Conservation (phyloP, 2,888 invertebrate species). For the Orthosia incerta region DNA sequence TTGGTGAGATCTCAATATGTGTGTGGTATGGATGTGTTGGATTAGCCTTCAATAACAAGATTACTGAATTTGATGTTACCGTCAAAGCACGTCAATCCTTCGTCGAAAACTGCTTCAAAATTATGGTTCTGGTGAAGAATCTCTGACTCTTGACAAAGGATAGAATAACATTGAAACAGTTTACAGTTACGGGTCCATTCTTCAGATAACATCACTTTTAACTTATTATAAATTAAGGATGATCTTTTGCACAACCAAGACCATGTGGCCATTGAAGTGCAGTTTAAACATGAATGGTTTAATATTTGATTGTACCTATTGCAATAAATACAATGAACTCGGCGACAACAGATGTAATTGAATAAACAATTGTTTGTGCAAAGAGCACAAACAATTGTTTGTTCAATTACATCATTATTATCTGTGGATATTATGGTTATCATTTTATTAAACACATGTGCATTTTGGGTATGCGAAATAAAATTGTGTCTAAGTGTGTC, state of each 20-base stretch:
- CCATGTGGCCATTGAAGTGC: background rate
- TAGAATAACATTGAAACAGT: background rate
- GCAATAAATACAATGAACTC: background rate
- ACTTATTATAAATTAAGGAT: background rate
- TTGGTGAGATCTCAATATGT: constrained; percentile 11
- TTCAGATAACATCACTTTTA: background rate
- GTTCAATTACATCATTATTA: constrained; percentile 2
- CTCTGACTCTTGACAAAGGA: background rate
- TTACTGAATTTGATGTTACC: background rate
- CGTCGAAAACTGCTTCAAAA: background rate
- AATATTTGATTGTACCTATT: constrained; percentile 6
- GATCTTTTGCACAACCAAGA: background rate
- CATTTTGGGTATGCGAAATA: background rate
- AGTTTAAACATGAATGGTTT: background rate
- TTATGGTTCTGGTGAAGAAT: background rate
- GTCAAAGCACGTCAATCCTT: constrained; percentile 1
- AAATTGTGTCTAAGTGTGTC: background rate
- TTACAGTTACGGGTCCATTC: background rate
- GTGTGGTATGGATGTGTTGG: background rate
- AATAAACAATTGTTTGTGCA: background rate
- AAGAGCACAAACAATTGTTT: background rate
- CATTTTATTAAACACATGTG: background rate
- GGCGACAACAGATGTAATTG: background rate
- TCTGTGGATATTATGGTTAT: background rate
- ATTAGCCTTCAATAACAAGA: constrained; percentile 12